phyloP scores from a whole-genome alignment of 2,888 invertebrate species.

The Lasioglossum zephyrum region DNA sequence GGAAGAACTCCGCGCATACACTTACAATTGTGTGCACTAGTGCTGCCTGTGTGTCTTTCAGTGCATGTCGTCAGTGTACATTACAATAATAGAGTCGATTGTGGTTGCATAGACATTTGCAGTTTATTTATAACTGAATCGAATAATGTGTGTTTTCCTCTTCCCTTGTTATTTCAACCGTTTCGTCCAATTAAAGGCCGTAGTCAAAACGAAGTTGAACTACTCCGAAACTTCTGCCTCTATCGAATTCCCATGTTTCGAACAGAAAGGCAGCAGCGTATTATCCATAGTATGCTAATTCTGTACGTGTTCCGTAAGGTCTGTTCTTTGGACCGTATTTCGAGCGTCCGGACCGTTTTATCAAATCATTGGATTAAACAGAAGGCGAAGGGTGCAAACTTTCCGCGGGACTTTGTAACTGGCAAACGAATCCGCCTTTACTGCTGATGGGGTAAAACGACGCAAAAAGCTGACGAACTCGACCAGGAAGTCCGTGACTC shows the following conservation, averaged over 20 bases:
- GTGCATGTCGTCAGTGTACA: too few species aligned
- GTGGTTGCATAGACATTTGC: not conserved
- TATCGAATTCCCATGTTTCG: not conserved
- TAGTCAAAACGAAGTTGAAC: not conserved
- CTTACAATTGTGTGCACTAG: too few species aligned
- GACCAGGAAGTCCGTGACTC: conserved; percentile 49
- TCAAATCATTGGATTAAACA: conserved; percentile 20
- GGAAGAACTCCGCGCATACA: too few species aligned
- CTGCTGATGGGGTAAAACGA: conserved; percentile 12
- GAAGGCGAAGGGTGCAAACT: conserved; percentile 6
- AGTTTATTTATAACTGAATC: not conserved
- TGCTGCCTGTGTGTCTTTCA: too few species aligned
- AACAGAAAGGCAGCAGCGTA: not conserved
- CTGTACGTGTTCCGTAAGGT: conserved; percentile 8
- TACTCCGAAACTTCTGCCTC: not conserved
- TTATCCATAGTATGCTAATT: not conserved
- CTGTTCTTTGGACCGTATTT: not conserved
- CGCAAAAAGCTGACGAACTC: conserved; percentile 58
- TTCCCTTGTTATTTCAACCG: not conserved
- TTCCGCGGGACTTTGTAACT: conserved; percentile 34
- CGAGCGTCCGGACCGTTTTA: not conserved
- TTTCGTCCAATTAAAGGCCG: not conserved
- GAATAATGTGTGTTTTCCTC: not conserved
- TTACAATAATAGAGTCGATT: not conserved
- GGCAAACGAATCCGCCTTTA: conserved; percentile 39